A percentile compares a stretch with the other conserved stretches of the same genome.
Conservation (phyloP, 2,888 invertebrate species). For the Hydrotaea cyrtoneurina region DNA sequence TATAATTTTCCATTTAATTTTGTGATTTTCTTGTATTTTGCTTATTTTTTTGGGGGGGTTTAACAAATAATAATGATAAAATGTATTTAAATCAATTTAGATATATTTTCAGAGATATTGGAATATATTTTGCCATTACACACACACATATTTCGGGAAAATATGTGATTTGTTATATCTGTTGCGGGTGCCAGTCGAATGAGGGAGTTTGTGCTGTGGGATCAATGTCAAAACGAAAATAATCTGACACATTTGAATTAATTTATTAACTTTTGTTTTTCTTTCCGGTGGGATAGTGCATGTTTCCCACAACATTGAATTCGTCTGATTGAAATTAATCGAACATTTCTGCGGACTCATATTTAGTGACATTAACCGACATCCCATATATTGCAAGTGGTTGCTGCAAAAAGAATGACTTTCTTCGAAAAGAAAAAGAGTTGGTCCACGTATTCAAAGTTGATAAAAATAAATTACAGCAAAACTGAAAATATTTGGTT, state of each 20-base stretch:
- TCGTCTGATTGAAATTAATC: not conserved
- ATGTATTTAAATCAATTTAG: conserved; percentile 34
- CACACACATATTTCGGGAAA: not conserved
- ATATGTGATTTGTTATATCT: not conserved
- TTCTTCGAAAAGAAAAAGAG: no score
- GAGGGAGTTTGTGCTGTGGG: not conserved
- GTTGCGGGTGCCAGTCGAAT: not conserved
- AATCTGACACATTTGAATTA: conserved; percentile 17
- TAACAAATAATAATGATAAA: conserved; percentile 25
- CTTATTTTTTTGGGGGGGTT: not conserved
- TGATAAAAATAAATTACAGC: no score
- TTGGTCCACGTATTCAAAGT: no score
- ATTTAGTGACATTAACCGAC: no score
- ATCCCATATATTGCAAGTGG: no score
- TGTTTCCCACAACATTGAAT: not conserved
- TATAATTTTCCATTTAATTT: conserved; percentile 58
- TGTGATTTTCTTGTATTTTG: conserved; percentile 16
- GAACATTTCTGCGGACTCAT: no score
- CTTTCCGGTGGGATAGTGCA: not conserved
- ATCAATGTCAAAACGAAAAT: conserved; percentile 23
- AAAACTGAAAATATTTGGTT: no score
- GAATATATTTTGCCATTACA: not conserved
- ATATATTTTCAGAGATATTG: not conserved
- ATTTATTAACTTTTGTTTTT: not conserved
- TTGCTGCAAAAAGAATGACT: no score